These are phyloP conservation scores for Bradypodion pumilum DNA, from an alignment of 2,797 vertebrate genomes.

Conservation along the genomic window DNA sequence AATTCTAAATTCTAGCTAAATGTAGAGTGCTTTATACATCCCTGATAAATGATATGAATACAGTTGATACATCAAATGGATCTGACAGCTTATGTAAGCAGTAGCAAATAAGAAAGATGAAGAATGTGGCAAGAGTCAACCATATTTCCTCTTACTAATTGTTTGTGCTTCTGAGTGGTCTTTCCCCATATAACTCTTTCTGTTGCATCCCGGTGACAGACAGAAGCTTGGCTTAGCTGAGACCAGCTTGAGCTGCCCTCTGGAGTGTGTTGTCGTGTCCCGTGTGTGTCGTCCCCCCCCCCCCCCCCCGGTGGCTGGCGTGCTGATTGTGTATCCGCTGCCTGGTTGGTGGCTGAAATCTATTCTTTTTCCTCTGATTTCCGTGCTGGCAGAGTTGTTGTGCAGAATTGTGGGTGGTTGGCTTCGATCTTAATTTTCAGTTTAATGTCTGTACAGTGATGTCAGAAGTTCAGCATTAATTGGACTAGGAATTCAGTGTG, in stretches of 20 bases:
- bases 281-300: too few relatives aligned
- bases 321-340: neutral
- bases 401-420: neutral
- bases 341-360: neutral
- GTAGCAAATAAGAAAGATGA: neutral
- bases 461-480: neutral
- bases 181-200: neutral
- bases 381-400: too few relatives aligned
- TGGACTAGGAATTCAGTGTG: neutral
- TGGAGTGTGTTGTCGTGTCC: too few relatives aligned
- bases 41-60: neutral
- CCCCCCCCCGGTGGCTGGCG: neutral
- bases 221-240: neutral
- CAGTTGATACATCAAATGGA: neutral
- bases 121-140: neutral
- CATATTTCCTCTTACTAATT: neutral
- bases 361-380: neutral
- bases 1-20: too few relatives aligned
- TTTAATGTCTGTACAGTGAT: neutral
- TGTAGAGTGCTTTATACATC: too few relatives aligned
- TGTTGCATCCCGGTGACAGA: neutral
- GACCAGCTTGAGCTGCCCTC: neutral
- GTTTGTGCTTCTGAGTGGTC: neutral
- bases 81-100: neutral
- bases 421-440: neutral